A percentile compares a stretch with the other conserved stretches of the same genome.
These are phyloP conservation scores for Cyanoderma ruficeps DNA, from an alignment of 2,113 vertebrate species.

Conservation along the genomic window DNA sequence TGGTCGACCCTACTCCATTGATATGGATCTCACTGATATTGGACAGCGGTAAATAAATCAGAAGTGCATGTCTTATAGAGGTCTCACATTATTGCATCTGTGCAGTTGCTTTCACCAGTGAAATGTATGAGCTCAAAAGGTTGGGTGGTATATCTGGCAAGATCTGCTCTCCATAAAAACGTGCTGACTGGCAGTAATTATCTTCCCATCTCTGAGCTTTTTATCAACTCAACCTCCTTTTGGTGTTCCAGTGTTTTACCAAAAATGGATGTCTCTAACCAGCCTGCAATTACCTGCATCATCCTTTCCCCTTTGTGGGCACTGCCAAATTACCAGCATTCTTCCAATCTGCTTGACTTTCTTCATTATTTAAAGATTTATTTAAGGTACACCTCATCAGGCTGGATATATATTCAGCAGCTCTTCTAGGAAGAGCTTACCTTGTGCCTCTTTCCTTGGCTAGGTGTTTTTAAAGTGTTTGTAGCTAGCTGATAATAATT, in stretches of 20 bases:
- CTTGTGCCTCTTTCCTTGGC: neutral
- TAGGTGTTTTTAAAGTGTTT: neutral
- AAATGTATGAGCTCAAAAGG: neutral
- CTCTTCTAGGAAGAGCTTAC: neutral
- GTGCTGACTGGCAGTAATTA: neutral
- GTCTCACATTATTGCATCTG: neutral
- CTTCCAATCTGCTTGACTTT: neutral
- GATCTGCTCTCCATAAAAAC: neutral
- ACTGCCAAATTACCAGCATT: neutral
- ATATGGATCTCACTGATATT: neutral
- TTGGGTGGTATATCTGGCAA: neutral
- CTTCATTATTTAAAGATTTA: neutral
- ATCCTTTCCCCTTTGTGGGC: neutral
- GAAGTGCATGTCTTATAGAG: neutral
- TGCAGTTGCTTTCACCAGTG: neutral
- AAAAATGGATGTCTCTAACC: neutral
- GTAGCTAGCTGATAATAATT: neutral
- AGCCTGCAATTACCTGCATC: conserved; percentile 1
- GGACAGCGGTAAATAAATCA: neutral
- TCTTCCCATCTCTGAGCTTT: neutral
- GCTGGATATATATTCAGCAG: neutral
- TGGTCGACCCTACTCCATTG: neutral
- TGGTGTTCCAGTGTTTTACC: neutral
- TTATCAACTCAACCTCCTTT: neutral
- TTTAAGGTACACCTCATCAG: neutral